These are phyloP conservation scores for Aurelia sp. DNA, from an alignment of 30 jellyfish, hydroid and myxozoan genomes.

Conservation along the genomic window DNA sequence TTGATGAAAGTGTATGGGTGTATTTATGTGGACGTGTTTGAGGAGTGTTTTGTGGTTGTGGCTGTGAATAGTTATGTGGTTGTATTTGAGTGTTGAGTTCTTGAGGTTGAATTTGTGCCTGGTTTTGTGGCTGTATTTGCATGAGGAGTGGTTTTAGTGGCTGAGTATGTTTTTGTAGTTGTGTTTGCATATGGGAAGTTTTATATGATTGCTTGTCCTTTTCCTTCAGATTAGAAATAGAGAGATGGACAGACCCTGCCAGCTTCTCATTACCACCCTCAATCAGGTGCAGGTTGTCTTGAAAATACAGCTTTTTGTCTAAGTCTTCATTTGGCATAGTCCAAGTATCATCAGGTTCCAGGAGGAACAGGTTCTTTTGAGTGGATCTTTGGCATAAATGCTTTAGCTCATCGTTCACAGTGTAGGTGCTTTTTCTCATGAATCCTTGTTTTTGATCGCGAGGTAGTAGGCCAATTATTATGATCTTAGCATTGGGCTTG, in stretches of 20 bases:
- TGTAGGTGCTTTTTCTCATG: conserved; percentile 42
- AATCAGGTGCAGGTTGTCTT: conserved; percentile 63
- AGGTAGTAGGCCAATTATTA: conserved; percentile 77
- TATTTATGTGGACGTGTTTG: not conserved
- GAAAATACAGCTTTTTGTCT: conserved; percentile 44
- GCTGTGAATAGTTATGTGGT: conserved; percentile 7
- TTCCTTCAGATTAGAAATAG: conserved; percentile 9
- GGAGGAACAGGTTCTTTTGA: conserved; percentile 59
- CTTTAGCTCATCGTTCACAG: conserved; percentile 58
- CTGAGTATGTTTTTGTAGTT: not conserved
- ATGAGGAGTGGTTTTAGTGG: conserved; percentile 32
- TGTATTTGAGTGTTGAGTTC: not conserved
- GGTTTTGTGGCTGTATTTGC: conserved; percentile 20
- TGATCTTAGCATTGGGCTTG: conserved; percentile 83
- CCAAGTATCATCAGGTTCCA: conserved; percentile 87
- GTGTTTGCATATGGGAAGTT: conserved; percentile 5
- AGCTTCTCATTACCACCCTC: conserved; percentile 86
- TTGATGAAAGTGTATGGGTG: not conserved
- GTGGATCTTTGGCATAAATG: conserved; percentile 58
- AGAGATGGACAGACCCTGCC: conserved; percentile 36
- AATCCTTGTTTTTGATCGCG: conserved; percentile 58
- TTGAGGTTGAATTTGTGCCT: not conserved
- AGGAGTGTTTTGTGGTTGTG: not conserved
- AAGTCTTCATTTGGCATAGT: conserved; percentile 62
- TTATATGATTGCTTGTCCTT: conserved; percentile 4